Base-by-base conservation (phyloP, 1,140 invertebrate genomes). In the Oppia nitens region DNA sequence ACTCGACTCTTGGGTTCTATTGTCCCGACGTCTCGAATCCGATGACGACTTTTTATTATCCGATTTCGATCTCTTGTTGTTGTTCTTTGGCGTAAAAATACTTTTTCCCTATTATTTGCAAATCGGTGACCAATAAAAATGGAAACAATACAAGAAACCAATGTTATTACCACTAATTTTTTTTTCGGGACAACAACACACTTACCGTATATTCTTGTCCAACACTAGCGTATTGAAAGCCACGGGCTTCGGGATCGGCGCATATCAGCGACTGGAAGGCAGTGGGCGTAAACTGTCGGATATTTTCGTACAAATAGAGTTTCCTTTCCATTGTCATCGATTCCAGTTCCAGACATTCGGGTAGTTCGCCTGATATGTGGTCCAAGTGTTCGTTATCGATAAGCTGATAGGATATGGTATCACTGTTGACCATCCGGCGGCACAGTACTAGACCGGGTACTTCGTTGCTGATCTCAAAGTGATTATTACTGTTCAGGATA, bases 391-490 rank as follows among this genome's bases (percentile, higher is more conserved):
- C 56, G 24, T 49, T 57, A 3, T 11, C 27, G 12, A 57, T 29
- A n/a, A 57, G 25, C 14, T 24, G n/a, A 50, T 57, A 57, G 17
- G 45, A 50, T 20, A 50, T 21, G 48, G 23, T 28, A 28, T 25
- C 27, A 20, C 49, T 51, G 21, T 29, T 52, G 2, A 49, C 4
- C 2, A 21, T n/a, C 29, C 27, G 29, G 12, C 50, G 47, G 32
- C 56, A 57, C 12, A 49, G 20, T 23, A 57, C 29, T 21, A 50
- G 48, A 20, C 56, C 56, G 9, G 56, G 56, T 2, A 28, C n/a
- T 14, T 57, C 56, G 17, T 48, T 57, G 14, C 29, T 28, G 14
- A 57, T 52, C 17, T 57, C 47, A 52, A 50, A 57, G 47, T 57
- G 56, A 52, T 32, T 28, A 40, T 57, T 57, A 29, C 20, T 23